Percentiles rank a stretch among this genome's conserved stretches.
phyloP scores from a whole-genome alignment of 2,113 vertebrate species.

The Orthonyx spaldingii region DNA sequence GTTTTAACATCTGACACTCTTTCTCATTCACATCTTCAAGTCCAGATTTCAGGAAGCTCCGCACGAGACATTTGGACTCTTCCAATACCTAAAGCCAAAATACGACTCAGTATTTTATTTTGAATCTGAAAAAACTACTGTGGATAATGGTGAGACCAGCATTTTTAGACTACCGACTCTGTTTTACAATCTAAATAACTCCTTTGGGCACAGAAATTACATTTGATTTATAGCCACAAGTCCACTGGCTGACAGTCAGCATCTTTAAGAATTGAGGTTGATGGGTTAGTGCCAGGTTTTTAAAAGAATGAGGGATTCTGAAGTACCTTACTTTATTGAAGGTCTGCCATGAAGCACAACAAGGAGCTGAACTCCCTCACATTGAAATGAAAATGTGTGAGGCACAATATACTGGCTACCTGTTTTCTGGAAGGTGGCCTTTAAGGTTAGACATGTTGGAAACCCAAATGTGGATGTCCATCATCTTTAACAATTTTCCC shows the following conservation, averaged over 20 bases:
- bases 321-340: neutral
- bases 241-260: neutral
- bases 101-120: neutral
- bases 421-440: neutral
- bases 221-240: neutral
- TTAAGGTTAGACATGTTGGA: neutral
- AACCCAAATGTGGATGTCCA: neutral
- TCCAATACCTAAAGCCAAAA: conserved; percentile 83
- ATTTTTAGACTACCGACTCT: neutral
- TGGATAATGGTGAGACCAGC: fast-evolving
- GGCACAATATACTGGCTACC: neutral
- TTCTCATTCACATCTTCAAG: conserved; percentile 95
- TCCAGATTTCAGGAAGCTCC: conserved; percentile 87
- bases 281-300: neutral
- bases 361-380: neutral
- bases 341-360: neutral
- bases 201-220: neutral
- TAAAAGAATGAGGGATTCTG: neutral
- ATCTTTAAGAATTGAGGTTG: neutral
- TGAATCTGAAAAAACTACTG: neutral
- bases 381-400: neutral
- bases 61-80: conserved; percentile 92
- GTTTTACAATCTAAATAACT: neutral
- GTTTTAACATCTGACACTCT: conserved; percentile 93
- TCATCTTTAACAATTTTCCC: neutral